Evolutionary conservation across 2,797 vertebrate species (phyloP), one percentile per base, ranked within the genome.

Genomic region (Pseudochromis fuscus): DNA sequence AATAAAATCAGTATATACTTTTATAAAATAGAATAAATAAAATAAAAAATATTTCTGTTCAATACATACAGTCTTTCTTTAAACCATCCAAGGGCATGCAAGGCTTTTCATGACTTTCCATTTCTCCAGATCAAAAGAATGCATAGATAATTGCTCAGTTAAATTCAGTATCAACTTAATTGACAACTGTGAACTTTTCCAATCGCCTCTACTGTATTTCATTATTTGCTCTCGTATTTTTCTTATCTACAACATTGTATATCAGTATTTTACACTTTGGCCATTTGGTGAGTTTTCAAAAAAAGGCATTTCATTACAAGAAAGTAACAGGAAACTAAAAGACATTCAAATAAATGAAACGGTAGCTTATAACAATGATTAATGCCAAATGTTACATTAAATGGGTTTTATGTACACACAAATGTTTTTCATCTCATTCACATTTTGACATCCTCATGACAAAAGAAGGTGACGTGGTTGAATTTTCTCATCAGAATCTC

Each of bases 1-100:
- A 94, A 95, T 89, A 94, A 95, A 92, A 87, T 93, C 92, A 89
- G 91, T 93, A 94, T 94, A 95, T 94, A 95, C 95, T 92, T 93
- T 96, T 97, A 97, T 91, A 97, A 98, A 98, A 97, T 95, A 96
- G 94, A 98, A 98, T 98, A 98, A 98, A 98, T 98, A 97, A 97
- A 97, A 96, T 97, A 96, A 97, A 97, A 93, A 96, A 96, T 96
- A 95, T 94, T 94, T 96, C 94, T 93, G 74, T 94, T 93, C 89
- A 91, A 81, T 90, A 92, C 91, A 89, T 87, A 89, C 85, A 91
- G 90, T 88, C 67, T 76, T 82, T 84, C 84, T 89, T 77, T 85
- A 55, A 72, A 87, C 88, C 79, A 51, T 81, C 88, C 75, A 52
- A 68, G 87, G 92, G 90, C 94, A 94, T 92, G 95, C 94, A 93